Percentiles rank a stretch among this genome's conserved stretches.
These are phyloP conservation scores for Cyclina sinensis DNA, from an alignment of 1,140 invertebrate genomes.

Conservation along the genomic window DNA sequence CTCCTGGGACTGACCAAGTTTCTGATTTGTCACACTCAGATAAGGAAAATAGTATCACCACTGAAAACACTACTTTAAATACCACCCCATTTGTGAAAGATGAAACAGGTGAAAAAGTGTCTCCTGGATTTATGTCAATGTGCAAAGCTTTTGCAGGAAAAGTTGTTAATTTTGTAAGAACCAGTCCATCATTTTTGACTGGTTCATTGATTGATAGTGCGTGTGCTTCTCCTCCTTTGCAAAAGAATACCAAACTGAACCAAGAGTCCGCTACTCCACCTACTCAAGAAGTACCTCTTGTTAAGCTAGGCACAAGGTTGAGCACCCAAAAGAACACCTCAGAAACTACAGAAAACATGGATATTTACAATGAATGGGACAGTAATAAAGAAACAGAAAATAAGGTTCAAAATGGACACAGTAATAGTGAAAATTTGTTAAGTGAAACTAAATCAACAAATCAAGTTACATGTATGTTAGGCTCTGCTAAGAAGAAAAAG, in stretches of 20 bases:
- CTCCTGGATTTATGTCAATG: conserved; percentile 46
- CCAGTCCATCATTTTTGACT: conserved; percentile 53
- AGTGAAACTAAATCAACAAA: not conserved
- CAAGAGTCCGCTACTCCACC: not conserved
- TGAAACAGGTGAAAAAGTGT: not conserved
- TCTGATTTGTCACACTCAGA: conserved; percentile 16
- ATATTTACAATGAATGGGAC: no score
- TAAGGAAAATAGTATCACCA: conserved; percentile 32
- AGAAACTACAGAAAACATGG: not conserved
- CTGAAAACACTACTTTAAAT: conserved; percentile 4
- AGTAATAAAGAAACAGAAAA: not conserved
- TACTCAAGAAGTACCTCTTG: not conserved
- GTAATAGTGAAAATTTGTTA: not conserved
- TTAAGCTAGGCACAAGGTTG: not conserved
- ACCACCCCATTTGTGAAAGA: not conserved
- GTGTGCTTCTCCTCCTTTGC: not conserved
- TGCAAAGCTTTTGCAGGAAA: conserved; percentile 60
- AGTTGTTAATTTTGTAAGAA: conserved; percentile 60
- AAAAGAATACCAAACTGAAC: not conserved
- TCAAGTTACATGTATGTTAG: not conserved
- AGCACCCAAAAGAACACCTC: no score
- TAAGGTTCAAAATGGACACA: not conserved
- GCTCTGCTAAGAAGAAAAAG: conserved; percentile 42
- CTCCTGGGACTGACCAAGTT: not conserved
- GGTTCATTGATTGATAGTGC: not conserved